phyloP scores from a whole-genome alignment of 2,888 invertebrate genomes.

The Yponomeuta evonymella region DNA sequence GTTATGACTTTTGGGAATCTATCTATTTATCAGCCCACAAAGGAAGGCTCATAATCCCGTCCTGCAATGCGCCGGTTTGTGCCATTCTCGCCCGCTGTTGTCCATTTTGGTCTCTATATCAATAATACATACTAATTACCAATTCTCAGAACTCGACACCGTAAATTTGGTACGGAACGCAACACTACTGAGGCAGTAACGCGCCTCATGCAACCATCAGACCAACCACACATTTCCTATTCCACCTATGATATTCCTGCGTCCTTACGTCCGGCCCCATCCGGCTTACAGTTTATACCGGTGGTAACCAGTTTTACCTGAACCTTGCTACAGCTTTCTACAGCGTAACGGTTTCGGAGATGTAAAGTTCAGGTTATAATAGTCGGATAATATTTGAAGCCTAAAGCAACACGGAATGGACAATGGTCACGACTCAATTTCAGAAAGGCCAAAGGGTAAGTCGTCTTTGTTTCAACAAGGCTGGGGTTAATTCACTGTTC shows the following conservation, averaged over 20 bases:
- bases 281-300: conserved; percentile 32
- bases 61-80: too few species aligned
- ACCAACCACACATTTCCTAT: conserved; percentile 64
- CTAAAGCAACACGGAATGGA: conserved; percentile 42
- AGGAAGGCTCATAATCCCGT: too few species aligned
- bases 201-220: conserved; percentile 37
- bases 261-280: conserved; percentile 52
- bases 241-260: conserved; percentile 54
- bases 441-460: conserved; percentile 41
- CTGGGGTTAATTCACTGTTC: conserved; percentile 22
- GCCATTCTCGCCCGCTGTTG: too few species aligned
- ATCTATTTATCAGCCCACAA: too few species aligned
- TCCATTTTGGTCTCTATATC: too few species aligned
- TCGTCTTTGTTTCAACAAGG: conserved; percentile 32
- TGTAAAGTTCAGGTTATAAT: conserved; percentile 21
- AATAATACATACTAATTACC: too few species aligned
- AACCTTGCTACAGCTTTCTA: not conserved
- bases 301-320: not conserved
- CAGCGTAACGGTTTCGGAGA: not conserved
- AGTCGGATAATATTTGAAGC: conserved; percentile 25
- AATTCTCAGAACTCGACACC: too few species aligned
- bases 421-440: conserved; percentile 47
- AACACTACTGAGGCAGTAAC: conserved; percentile 12
- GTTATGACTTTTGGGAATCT: too few species aligned
- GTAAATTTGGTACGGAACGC: not conserved